Evolutionary conservation across 2,797 vertebrate genomes (phyloP).

Genomic region (Tolypeutes matacus): DNA sequence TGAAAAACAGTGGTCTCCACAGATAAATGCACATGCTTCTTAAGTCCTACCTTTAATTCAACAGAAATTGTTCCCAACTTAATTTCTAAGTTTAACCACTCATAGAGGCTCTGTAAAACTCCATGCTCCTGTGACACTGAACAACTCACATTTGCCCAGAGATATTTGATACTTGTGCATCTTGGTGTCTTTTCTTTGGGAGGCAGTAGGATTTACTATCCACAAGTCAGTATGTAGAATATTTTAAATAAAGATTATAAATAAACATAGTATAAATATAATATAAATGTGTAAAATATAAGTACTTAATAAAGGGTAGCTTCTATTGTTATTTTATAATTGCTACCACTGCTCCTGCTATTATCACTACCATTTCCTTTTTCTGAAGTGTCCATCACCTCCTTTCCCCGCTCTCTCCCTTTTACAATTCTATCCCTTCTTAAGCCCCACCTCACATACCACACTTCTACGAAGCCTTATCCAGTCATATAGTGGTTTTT

Average conservation of each 20-base stretch:
- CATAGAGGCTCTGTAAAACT: fast-evolving
- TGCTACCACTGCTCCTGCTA: too few relatives aligned
- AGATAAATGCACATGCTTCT: too few relatives aligned
- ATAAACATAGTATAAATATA: too few relatives aligned
- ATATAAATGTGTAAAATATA: too few relatives aligned
- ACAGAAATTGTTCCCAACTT: background rate
- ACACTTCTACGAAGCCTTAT: background rate
- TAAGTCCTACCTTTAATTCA: background rate
- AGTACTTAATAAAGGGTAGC: background rate
- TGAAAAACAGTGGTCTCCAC: background rate
- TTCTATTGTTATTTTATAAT: background rate
- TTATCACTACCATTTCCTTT: background rate
- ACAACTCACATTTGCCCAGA: background rate
- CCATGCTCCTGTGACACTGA: background rate
- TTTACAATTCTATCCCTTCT: background rate
- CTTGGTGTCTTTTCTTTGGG: background rate
- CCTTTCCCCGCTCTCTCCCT: background rate
- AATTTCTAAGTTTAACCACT: background rate
- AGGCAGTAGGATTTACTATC: background rate
- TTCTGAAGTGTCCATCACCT: background rate
- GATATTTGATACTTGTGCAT: background rate
- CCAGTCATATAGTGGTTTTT: too few relatives aligned
- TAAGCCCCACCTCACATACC: background rate
- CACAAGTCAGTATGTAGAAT: background rate
- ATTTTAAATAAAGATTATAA: background rate